Conservation (phyloP, 2,888 invertebrate genomes). For the Gandaritis pyraliata region DNA sequence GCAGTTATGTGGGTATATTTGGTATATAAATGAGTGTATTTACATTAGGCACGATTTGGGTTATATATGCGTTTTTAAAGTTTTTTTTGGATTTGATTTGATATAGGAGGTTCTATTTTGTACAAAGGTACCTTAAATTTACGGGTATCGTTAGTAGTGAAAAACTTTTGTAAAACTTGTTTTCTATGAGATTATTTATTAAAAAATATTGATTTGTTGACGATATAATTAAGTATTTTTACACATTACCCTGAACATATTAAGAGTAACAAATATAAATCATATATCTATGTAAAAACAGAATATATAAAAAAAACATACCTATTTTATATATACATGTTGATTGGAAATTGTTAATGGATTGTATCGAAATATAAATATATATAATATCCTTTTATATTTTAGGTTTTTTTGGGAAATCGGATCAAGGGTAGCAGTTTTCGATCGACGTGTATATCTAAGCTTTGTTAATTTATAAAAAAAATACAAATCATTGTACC, state of each 20-base stretch:
- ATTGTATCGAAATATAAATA: slow-evolving; percentile 17
- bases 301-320: slow-evolving; percentile 76
- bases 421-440: slow-evolving; percentile 37
- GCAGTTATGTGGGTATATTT: slow-evolving; percentile 55
- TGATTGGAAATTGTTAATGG: slow-evolving; percentile 52
- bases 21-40: slow-evolving; percentile 48
- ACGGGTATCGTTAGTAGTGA: slow-evolving; percentile 64
- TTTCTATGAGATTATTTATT: slow-evolving; percentile 80
- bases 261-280: slow-evolving; percentile 74
- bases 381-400: slow-evolving; percentile 26
- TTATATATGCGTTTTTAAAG: slow-evolving; percentile 32
- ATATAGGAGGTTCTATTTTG: slow-evolving; percentile 74
- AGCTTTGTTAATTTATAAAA: slow-evolving; percentile 79
- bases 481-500: slow-evolving; percentile 79
- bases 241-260: slow-evolving; percentile 81
- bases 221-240: slow-evolving; percentile 80
- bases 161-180: slow-evolving; percentile 71
- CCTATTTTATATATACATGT: slow-evolving; percentile 63
- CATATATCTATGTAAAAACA: slow-evolving; percentile 71
- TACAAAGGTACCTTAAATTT: slow-evolving; percentile 65
- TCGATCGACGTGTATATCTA: slow-evolving; percentile 58
- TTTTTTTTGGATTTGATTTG: slow-evolving; percentile 53
- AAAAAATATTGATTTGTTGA: slow-evolving; percentile 80
- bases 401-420: slow-evolving; percentile 35
- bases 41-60: slow-evolving; percentile 8